Base-by-base conservation (phyloP, 2,888 invertebrate species). In the Apodemia hepburni region DNA sequence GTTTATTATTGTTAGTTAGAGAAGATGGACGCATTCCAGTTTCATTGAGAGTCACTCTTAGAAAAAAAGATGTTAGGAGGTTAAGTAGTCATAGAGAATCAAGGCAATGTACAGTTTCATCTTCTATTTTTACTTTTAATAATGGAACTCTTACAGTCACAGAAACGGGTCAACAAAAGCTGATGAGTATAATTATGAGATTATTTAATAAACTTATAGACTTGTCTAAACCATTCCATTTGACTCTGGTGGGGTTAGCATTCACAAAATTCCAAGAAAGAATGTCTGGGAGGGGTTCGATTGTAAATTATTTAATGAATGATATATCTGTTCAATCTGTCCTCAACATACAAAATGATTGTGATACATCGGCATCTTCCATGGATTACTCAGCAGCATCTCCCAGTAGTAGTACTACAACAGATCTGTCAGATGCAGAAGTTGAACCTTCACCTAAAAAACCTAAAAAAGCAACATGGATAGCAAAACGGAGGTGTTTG, bases 1-100 rank as follows among this genome's bases (percentile, higher is more conserved):
- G 97, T 73, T 82, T 97, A 64, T 89, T 96, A 68, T 92, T 95
- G 64, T 90, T 96, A 70, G 94, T 96, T 7, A 92, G 93, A 63
- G 96, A 96, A 76, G 97, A 97, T 82, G 96, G 96, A 0, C 93
- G 97, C 71, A 93, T 95, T 74, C 97, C 97, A 38, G 93, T 95
- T 68, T 94, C 95, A 54, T 90, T 97, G 61, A 94, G 95, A 84
- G 93, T 97, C 49, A 95, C 96, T 45, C 89, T 96, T 58, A 87
- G 97, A 57, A 96, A 96, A 78, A 94, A 93, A 72, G 95, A 96
- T 83, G 87, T 92, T 5, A 92, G 92, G 69, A 94, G 94, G 69
- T 93, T 94, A 70, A 92, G 93, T 64, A 94, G 95, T 72, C 95
- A 95, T 73, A 92, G 96, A 65, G 96, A 96, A 80, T 95, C 95